Evolutionary conservation across 2,113 vertebrate species (phyloP).

Genomic region (Calidris pygmaea): DNA sequence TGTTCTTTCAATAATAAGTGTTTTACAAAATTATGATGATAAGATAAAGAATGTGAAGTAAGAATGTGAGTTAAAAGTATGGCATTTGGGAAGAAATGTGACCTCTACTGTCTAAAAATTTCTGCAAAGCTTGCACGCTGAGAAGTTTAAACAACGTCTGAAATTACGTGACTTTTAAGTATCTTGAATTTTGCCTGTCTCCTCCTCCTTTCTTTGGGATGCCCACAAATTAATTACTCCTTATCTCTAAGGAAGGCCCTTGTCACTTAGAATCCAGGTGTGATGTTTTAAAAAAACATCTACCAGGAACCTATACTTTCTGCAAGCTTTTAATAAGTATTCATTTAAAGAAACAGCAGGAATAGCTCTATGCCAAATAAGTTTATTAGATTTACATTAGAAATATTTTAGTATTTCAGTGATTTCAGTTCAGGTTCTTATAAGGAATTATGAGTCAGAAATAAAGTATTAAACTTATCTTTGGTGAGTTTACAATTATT

Average conservation of each 20-base stretch:
- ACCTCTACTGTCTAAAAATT: background rate
- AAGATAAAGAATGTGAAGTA: background rate
- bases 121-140: background rate
- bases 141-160: background rate
- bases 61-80: background rate
- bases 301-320: background rate
- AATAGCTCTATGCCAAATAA: background rate
- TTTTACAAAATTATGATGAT: background rate
- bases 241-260: background rate
- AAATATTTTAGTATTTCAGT: background rate
- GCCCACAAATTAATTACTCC: background rate
- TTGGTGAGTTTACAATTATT: background rate
- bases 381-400: constrained; percentile 1
- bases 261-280: background rate
- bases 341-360: background rate
- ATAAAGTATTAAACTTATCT: constrained; percentile 32
- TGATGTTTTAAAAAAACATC: too few species aligned
- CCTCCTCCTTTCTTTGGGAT: background rate
- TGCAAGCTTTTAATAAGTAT: background rate
- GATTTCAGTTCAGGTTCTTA: constrained; percentile 3
- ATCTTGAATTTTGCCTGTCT: background rate
- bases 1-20: background rate
- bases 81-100: background rate
- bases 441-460: constrained; percentile 35
- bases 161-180: background rate